Evolutionary conservation across 2,113 vertebrate species (phyloP), one percentile per base, ranked within the genome.

Genomic region (Carassius auratus): DNA sequence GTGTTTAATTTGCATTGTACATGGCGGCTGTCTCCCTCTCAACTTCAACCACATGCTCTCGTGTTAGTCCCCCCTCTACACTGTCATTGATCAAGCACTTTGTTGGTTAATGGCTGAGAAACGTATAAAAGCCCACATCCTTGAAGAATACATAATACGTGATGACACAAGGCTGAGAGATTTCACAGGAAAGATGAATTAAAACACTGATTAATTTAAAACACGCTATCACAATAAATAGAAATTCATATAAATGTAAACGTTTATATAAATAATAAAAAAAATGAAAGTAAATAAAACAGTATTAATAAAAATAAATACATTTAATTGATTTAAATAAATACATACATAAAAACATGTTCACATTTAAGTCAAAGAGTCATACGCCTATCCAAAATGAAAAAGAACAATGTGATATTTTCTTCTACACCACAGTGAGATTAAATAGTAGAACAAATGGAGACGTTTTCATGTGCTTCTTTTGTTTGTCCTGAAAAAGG

Each of bases 51-150:
- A 78, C 86, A 86, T 48, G 50, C 38, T 71, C 83, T 69, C 83
- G 55, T 85, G 83, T 74, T 71, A 61, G 59, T 76, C 82, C 81
- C 83, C 57, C 36, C 82, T 57, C 61, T 38, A 80, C 59, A 30
- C 84, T 85, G 76, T 84, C 84, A 85, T 84, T 87, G 84, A 76
- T 64, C 0, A 45, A 79, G 38, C 36, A 68, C 59, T 64, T 78
- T 75, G 62, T 71, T n/a, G 77, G 52, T 77, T 85, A 87, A 79
- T 84, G 38, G 50, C 42, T 84, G 84, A 76, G 38, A 89, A 78
- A 84, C 75, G 84, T 86, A 50, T 87, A 9, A 48, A 83, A 84
- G 83, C 87, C 84, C 87, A 88, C 88, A 86, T 88, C 87, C 74
- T 80, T 78, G 80, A 78, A 68, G 57, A 76, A 68, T 13, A 57